Evolutionary conservation across 2,888 invertebrate species (phyloP).

Genomic region (Sturmia bella): DNA sequence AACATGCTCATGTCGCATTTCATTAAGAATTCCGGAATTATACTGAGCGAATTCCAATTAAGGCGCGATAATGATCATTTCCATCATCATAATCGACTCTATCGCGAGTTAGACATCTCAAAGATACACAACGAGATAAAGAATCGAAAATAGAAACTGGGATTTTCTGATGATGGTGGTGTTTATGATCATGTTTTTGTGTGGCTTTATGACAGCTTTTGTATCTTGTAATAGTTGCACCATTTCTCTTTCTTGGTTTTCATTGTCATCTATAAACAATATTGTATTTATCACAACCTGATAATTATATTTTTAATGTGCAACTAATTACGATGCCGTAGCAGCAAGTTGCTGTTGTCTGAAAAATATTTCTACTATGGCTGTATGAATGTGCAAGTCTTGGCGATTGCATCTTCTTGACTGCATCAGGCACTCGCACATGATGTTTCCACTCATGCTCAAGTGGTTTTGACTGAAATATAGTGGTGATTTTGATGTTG

Average conservation of each 20-base stretch:
- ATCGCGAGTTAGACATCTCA: conserved; percentile 20
- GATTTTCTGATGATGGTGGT: conserved; percentile 25
- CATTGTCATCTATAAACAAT: conserved; percentile 55
- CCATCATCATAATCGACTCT: conserved; percentile 23
- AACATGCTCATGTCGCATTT: conserved; percentile 70
- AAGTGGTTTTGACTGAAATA: conserved; percentile 35
- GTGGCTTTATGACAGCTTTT: conserved; percentile 61
- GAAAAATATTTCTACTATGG: conserved; percentile 24
- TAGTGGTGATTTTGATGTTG: conserved; percentile 70
- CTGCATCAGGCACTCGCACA: conserved; percentile 22
- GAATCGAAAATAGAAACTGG: conserved; percentile 25
- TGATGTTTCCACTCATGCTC: conserved; percentile 38
- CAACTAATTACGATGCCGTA: conserved; percentile 80
- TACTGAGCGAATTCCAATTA: conserved; percentile 78
- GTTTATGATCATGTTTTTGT: conserved; percentile 48
- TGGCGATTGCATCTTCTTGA: conserved; percentile 54
- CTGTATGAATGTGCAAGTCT: conserved; percentile 31
- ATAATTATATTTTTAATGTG: conserved; percentile 80
- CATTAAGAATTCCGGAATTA: conserved; percentile 79
- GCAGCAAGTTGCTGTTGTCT: conserved; percentile 58
- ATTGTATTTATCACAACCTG: conserved; percentile 72
- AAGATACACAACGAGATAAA: conserved; percentile 31
- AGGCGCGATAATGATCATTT: conserved; percentile 73
- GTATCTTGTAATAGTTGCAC: conserved; percentile 4
- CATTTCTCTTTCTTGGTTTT: conserved; percentile 17